Evolutionary conservation across 1,140 invertebrate species (phyloP).

Genomic region (Brachionus manjavacas): DNA sequence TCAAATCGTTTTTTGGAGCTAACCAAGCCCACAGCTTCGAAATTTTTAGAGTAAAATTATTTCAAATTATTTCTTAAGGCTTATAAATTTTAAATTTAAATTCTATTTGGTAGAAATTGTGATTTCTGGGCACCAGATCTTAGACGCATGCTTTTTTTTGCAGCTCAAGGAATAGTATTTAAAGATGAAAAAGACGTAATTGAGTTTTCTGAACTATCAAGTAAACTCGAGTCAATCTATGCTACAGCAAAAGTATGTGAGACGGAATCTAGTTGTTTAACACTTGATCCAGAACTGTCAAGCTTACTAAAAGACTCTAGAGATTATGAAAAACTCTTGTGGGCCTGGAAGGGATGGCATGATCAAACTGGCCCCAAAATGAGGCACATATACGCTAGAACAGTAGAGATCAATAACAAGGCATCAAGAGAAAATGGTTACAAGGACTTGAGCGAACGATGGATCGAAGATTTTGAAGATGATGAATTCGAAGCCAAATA

Average conservation of each 20-base stretch:
- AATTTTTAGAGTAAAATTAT: constrained; percentile 37
- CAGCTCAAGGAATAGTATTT: constrained; percentile 8
- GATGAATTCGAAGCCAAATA: constrained; percentile 47
- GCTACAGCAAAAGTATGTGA: constrained; percentile 45
- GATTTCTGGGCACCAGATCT: constrained; percentile 22
- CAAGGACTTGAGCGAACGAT: constrained; percentile 48
- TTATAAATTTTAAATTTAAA: not conserved
- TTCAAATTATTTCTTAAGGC: not conserved
- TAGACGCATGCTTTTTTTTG: constrained; percentile 23
- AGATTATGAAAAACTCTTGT: constrained; percentile 46
- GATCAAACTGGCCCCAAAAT: constrained; percentile 48
- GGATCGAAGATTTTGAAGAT: constrained; percentile 49
- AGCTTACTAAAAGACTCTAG: constrained; percentile 47
- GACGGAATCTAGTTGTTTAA: constrained; percentile 27
- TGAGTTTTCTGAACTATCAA: constrained; percentile 19
- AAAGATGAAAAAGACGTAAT: constrained; percentile 22
- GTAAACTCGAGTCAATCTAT: constrained; percentile 47
- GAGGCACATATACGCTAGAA: constrained; percentile 45
- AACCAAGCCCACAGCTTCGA: not conserved
- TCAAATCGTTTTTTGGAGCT: constrained; percentile 8
- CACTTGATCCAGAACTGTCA: constrained; percentile 47
- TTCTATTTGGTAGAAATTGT: not conserved
- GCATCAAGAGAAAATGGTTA: constrained; percentile 50
- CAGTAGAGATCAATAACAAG: constrained; percentile 48
- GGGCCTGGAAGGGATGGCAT: constrained; percentile 51